Evolutionary conservation across 2,888 invertebrate species (phyloP).

Genomic region (Trissoscelio sp.): DNA sequence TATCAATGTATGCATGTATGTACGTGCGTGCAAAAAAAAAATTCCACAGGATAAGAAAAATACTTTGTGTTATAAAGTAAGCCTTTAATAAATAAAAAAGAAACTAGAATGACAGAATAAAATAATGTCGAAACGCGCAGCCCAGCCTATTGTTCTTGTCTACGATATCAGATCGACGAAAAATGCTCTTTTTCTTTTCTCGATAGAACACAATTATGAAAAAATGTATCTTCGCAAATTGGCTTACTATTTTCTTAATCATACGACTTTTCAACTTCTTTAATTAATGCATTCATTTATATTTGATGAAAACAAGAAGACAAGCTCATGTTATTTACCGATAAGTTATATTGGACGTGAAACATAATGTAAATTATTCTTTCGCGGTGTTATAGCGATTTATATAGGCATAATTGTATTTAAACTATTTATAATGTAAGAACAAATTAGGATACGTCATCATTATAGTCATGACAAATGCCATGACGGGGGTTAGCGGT

Average conservation of each 20-base stretch:
- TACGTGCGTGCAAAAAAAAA: constrained; percentile 45
- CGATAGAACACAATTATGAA: not conserved
- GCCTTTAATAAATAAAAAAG: constrained; percentile 1
- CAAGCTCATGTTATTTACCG: not conserved
- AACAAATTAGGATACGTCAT: constrained; percentile 60
- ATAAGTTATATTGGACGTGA: constrained; percentile 9
- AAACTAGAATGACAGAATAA: constrained; percentile 6
- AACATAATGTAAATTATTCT: constrained; percentile 71
- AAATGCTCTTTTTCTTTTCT: constrained; percentile 1
- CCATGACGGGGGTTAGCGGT: constrained; percentile 47
- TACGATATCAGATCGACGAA: constrained; percentile 9
- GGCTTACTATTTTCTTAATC: constrained; percentile 6
- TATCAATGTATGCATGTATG: constrained; percentile 75
- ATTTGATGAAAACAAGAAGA: not conserved
- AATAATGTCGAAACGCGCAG: constrained; percentile 51
- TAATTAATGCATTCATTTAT: constrained; percentile 29
- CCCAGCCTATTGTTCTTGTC: constrained; percentile 67
- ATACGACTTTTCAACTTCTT: constrained; percentile 11
- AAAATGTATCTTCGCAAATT: not conserved
- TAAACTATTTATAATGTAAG: constrained; percentile 71
- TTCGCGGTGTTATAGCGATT: constrained; percentile 71
- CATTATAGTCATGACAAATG: constrained; percentile 49
- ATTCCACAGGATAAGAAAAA: constrained; percentile 52
- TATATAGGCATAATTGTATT: constrained; percentile 65
- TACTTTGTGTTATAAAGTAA: constrained; percentile 35